phyloP scores from a whole-genome alignment of 2,797 vertebrate genomes.

The Ctenopoma multispine region DNA sequence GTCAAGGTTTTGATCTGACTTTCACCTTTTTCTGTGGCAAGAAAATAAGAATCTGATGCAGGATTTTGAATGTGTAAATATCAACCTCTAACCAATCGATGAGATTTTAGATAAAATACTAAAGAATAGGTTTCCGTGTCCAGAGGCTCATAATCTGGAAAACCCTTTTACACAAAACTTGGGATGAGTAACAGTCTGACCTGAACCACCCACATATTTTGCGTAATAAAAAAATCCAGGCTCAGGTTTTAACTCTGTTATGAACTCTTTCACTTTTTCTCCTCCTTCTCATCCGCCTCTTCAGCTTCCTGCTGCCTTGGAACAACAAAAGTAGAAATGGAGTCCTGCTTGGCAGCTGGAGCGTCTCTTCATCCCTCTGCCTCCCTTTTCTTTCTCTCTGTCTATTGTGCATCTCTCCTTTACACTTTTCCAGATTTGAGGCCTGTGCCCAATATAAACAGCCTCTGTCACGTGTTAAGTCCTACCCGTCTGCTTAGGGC shows the following conservation, averaged over 20 bases:
- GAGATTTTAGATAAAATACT: constrained; percentile 29
- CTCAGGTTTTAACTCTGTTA: constrained; percentile 48
- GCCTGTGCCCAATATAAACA: constrained; percentile 66
- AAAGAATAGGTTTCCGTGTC: constrained; percentile 27
- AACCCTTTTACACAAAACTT: constrained; percentile 49
- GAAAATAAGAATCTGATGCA: constrained; percentile 28
- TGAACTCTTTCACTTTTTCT: constrained; percentile 24
- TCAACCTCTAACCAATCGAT: constrained; percentile 20
- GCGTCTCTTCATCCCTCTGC: constrained; percentile 30
- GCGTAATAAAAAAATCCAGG: constrained; percentile 51
- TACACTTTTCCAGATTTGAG: constrained; percentile 60
- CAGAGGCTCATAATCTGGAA: constrained; percentile 53
- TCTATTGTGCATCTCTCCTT: constrained; percentile 13
- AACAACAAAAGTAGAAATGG: constrained; percentile 55
- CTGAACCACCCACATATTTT: constrained; percentile 68
- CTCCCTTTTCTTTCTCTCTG: constrained; percentile 17
- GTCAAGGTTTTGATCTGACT: too few species aligned
- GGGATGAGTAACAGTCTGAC: constrained; percentile 42
- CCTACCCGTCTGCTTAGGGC: constrained; percentile 44
- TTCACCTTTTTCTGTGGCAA: too few species aligned
- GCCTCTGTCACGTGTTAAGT: constrained; percentile 44
- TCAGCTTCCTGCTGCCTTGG: constrained; percentile 56
- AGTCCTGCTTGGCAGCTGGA: constrained; percentile 55
- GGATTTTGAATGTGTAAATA: constrained; percentile 20
- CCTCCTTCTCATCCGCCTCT: constrained; percentile 49